These are phyloP conservation scores for Leptobrachium ailaonicum DNA, from an alignment of 2,113 vertebrate species.

Conservation along the genomic window DNA sequence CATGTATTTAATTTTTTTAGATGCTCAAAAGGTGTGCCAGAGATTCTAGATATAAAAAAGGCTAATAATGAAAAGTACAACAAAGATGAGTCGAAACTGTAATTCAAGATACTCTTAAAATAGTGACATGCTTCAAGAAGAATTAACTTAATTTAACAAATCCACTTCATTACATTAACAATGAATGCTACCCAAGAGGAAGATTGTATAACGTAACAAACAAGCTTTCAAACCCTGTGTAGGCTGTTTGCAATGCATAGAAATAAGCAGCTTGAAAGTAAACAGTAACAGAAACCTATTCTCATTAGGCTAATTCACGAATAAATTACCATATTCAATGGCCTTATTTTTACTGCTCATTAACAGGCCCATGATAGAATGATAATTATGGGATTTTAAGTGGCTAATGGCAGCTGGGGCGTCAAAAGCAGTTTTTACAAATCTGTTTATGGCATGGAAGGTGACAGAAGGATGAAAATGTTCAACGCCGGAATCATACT, in stretches of 20 bases:
- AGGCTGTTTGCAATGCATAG: conserved; percentile 62
- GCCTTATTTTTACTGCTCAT: conserved; percentile 93
- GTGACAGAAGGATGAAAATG: conserved; percentile 75
- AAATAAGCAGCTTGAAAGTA: conserved; percentile 72
- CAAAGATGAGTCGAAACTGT: conserved; percentile 13
- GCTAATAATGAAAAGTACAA: background rate
- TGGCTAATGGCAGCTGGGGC: conserved; percentile 83
- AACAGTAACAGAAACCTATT: conserved; percentile 85
- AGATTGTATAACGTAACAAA: conserved; percentile 50
- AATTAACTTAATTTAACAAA: conserved; percentile 51
- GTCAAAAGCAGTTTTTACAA: conserved; percentile 81
- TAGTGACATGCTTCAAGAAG: conserved; percentile 40
- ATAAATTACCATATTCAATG: conserved; percentile 98
- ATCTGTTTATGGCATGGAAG: conserved; percentile 82
- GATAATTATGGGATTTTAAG: conserved; percentile 95
- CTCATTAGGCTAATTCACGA: conserved; percentile 91
- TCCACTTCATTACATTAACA: conserved; percentile 42
- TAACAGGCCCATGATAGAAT: conserved; percentile 94
- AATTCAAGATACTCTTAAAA: conserved; percentile 20
- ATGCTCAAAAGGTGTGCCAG: too few species aligned
- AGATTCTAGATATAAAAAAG: conserved; percentile 2
- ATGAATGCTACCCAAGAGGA: conserved; percentile 53
- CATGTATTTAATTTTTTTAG: too few species aligned
- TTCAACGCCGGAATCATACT: conserved; percentile 76
- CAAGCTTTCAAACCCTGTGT: conserved; percentile 54